Evolutionary conservation across 2,113 vertebrate species (phyloP).

Genomic region (Trichomycterus rosablanca): DNA sequence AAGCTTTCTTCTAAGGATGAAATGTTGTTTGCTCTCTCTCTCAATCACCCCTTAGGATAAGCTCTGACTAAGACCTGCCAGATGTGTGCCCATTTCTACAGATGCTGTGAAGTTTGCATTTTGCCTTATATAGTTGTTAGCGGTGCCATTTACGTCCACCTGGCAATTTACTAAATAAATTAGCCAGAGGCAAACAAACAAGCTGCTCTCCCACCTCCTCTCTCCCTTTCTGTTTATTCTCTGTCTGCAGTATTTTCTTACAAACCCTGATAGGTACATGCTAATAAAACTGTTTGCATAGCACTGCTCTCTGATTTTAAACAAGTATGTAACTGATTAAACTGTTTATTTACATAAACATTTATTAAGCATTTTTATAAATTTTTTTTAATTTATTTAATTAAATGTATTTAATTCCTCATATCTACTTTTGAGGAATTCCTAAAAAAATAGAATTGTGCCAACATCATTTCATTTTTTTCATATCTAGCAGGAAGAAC

Average conservation of each 20-base stretch:
- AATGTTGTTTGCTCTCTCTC: constrained; percentile 46
- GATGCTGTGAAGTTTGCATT: constrained; percentile 43
- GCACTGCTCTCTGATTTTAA: too few relatives aligned
- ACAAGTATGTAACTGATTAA: too few relatives aligned
- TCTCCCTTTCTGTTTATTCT: not conserved
- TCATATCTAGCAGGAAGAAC: too few relatives aligned
- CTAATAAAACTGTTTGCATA: too few relatives aligned
- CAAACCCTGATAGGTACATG: not conserved
- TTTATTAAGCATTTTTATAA: too few relatives aligned
- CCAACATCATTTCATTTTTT: too few relatives aligned
- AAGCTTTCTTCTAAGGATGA: constrained; percentile 51
- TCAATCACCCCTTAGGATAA: constrained; percentile 32
- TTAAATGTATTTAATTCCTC: too few relatives aligned
- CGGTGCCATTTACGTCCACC: constrained; percentile 44
- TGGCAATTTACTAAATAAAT: constrained; percentile 47
- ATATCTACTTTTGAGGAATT: too few relatives aligned
- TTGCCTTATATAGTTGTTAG: constrained; percentile 23
- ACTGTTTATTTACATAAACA: too few relatives aligned
- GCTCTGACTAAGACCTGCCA: constrained; percentile 30
- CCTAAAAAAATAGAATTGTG: too few relatives aligned
- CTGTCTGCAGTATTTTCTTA: constrained; percentile 2
- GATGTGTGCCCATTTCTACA: constrained; percentile 39
- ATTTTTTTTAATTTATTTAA: too few relatives aligned
- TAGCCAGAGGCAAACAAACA: constrained; percentile 45
- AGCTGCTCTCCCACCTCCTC: constrained; percentile 17